These are phyloP conservation scores for Pithys albifrons DNA, from an alignment of 2,113 vertebrate species.

Conservation along the genomic window DNA sequence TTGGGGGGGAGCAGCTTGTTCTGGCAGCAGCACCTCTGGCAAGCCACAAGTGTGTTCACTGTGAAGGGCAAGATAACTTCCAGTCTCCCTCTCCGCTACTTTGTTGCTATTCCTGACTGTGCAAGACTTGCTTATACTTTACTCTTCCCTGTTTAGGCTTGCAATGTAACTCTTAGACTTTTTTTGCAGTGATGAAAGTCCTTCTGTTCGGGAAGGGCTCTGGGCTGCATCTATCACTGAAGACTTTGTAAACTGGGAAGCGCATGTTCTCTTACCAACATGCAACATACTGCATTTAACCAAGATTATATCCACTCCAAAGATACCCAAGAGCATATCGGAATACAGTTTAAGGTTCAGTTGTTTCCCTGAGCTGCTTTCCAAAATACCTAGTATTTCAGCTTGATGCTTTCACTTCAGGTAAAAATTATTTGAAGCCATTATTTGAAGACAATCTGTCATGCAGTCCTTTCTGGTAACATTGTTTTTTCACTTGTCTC, in stretches of 20 bases:
- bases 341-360: background rate
- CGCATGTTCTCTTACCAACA: background rate
- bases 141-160: background rate
- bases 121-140: background rate
- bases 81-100: background rate
- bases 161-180: background rate
- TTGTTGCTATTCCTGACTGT: background rate
- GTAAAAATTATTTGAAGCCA: background rate
- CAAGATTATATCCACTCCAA: background rate
- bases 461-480: background rate
- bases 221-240: background rate
- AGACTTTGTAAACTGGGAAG: background rate
- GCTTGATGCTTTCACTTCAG: background rate
- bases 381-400: background rate
- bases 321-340: background rate
- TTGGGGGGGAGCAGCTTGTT: background rate
- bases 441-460: background rate
- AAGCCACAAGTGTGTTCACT: background rate
- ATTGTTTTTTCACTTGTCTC: background rate
- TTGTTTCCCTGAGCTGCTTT: background rate
- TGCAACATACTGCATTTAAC: background rate
- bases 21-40: background rate
- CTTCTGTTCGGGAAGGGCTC: background rate
- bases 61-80: background rate
- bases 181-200: background rate